Evolutionary conservation across 2,797 vertebrate genomes (phyloP).

Genomic region (Meriones psammophilus): DNA sequence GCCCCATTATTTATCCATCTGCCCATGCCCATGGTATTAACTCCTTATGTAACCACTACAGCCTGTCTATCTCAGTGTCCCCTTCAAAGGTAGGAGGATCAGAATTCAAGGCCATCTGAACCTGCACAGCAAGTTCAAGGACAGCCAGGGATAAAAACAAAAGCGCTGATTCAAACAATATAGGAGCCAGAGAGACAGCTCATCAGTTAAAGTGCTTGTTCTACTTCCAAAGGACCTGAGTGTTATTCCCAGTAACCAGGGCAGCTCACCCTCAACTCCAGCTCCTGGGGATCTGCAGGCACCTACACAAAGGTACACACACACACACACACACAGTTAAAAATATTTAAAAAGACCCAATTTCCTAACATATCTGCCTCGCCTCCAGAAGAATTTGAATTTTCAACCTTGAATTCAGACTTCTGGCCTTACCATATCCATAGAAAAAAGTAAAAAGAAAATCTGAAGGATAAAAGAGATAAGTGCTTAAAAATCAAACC

Average conservation of each 20-base stretch:
- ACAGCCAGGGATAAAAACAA: neutral
- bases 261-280: neutral
- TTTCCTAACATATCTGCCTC: conserved; percentile 19
- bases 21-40: neutral
- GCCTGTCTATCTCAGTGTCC: too few species aligned
- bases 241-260: neutral
- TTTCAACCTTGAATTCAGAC: conserved; percentile 52
- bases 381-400: conserved; percentile 14
- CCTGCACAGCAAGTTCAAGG: neutral
- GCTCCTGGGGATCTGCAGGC: neutral
- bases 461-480: conserved; percentile 65
- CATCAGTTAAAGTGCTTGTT: neutral
- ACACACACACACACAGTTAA: neutral
- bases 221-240: neutral
- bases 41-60: neutral
- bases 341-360: neutral
- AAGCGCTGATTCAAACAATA: neutral
- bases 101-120: neutral
- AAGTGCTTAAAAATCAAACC: conserved; percentile 68
- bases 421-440: conserved; percentile 10
- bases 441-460: neutral
- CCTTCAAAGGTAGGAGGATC: neutral
- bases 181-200: neutral
- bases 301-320: too few species aligned
- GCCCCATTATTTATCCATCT: neutral